Evolutionary conservation across 2,888 invertebrate species (phyloP), one percentile per base, ranked within the genome.

Genomic region (Meghimatium bilineatum): DNA sequence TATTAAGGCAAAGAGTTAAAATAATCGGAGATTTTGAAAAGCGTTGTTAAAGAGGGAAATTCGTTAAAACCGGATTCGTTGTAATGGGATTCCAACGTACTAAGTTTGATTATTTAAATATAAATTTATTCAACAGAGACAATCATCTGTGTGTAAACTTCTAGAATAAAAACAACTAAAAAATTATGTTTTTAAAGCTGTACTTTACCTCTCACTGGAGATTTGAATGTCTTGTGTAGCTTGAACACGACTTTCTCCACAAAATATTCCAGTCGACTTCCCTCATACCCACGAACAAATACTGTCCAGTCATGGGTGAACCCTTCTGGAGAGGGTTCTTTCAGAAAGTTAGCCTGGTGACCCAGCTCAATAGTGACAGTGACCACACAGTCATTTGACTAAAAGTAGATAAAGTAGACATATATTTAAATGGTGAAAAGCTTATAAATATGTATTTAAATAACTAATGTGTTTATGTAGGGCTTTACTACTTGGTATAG

Each of bases 221-320:
- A 97, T 23, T 96, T 96, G 94, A 99, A 99, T 77, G 98, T 97
- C 87, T 97, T 96, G 92, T 99, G 98, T 81, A 99, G 95, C 92
- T 96, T 95, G 93, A 98, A 98, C 44, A 98, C 96, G 78, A 95
- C 95, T 95, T 97, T 98, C 86, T 98, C 98, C 83, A 98, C 96
- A 95, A 97, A 99, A 93, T 96, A 95, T 91, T 97, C 96, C 90
- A 99, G 97, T 92, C 97, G 96, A 88, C 96, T 96, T 89, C 96
- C 96, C 92, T 98, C 97, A 88, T 96, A 95, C 82, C 98, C 98
- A 91, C 97, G 95, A 36, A 99, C 97, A 94, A 96, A 98, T 81
- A 99, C 96, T 94, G 97, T 97, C 99, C 99, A 99, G 94, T 99
- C 98, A 94, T 99, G 99, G 89, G 98, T 99, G 93, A 97, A 98